A percentile compares a stretch with the other conserved stretches of the same genome.
These are phyloP conservation scores for Drosophila baimaii DNA, from an alignment of 1,140 invertebrate species.

Conservation along the genomic window DNA sequence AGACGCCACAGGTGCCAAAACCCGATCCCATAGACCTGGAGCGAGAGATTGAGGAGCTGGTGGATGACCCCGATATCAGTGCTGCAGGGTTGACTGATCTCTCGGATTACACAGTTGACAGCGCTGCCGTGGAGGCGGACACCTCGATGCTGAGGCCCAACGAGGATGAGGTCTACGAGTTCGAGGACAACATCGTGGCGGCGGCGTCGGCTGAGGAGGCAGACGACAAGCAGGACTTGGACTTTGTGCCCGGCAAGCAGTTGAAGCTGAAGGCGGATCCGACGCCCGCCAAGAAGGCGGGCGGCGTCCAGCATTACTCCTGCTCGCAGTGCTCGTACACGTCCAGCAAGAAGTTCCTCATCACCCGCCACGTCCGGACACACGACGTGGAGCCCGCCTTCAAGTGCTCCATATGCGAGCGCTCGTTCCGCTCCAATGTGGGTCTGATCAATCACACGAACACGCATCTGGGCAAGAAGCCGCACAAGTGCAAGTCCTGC, in stretches of 20 bases:
- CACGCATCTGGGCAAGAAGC: constrained; percentile 97
- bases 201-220: constrained; percentile 23
- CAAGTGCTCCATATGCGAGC: constrained; percentile 95
- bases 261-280: constrained; percentile 48
- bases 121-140: constrained; percentile 24
- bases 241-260: constrained; percentile 46
- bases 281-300: not conserved
- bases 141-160: not conserved
- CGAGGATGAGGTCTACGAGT: constrained; percentile 67
- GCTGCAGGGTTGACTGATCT: not conserved
- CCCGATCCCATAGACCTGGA: constrained; percentile 14
- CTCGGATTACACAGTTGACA: constrained; percentile 25
- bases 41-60: constrained; percentile 41
- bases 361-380: constrained; percentile 97
- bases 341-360: constrained; percentile 93
- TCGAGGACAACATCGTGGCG: constrained; percentile 84
- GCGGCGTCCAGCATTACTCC: constrained; percentile 90
- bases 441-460: constrained; percentile 98
- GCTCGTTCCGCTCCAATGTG: constrained; percentile 97
- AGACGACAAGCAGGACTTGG: constrained; percentile 84
- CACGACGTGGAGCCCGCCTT: constrained; percentile 97
- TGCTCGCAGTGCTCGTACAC: constrained; percentile 96
- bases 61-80: constrained; percentile 32
- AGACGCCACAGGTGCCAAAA: not conserved
- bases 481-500: constrained; percentile 97